Evolutionary conservation across 2,797 vertebrate genomes (phyloP).

Genomic region (Gymnocypris eckloni): DNA sequence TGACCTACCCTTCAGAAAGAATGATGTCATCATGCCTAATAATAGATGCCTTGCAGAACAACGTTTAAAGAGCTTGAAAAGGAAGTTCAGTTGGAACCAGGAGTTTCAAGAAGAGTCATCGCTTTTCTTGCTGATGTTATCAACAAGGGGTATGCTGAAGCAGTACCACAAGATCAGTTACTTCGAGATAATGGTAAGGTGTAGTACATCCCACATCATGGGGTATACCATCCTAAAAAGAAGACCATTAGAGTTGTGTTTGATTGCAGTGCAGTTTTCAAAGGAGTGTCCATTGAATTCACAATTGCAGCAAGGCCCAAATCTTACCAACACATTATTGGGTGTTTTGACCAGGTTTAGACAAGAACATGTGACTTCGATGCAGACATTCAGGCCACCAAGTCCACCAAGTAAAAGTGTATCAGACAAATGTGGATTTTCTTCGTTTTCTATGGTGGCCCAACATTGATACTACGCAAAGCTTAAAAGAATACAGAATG

Average conservation of each 20-base stretch:
- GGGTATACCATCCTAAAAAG: neutral
- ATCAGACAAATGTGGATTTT: conserved; percentile 7
- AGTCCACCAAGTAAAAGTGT: conserved; percentile 21
- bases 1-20: neutral
- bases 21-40: neutral
- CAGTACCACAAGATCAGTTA: conserved; percentile 9
- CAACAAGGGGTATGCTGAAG: neutral
- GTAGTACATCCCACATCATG: conserved; percentile 10
- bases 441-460: conserved; percentile 29
- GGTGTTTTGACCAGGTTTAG: conserved; percentile 42
- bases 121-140: neutral
- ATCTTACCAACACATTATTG: conserved; percentile 35
- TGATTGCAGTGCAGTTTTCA: neutral
- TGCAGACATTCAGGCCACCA: conserved; percentile 30
- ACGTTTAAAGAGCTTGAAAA: neutral
- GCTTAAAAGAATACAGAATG: neutral
- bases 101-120: neutral
- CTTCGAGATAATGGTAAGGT: neutral
- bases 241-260: conserved; percentile 2
- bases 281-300: neutral
- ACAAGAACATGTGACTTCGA: neutral
- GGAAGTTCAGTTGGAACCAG: neutral
- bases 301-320: neutral
- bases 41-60: neutral
- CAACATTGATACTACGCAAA: neutral